Percentiles rank a stretch among this genome's conserved stretches.
These are phyloP conservation scores for Acestrorhynchus altus DNA, from an alignment of 2,797 vertebrate genomes.

Conservation along the genomic window DNA sequence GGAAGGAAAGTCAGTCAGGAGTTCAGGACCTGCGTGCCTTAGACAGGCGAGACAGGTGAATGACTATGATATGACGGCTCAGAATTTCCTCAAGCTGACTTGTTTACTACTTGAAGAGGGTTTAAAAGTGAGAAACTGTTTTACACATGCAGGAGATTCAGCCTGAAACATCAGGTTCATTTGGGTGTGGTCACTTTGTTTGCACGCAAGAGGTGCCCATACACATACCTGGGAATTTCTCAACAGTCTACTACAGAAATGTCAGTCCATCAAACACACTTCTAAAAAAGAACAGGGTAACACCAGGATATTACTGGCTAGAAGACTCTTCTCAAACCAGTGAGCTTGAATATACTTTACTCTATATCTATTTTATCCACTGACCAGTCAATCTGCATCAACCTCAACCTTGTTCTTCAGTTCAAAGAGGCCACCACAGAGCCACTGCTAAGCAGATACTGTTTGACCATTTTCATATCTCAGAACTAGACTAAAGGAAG, in stretches of 20 bases:
- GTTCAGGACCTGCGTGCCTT: constrained; percentile 22
- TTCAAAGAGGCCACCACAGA: too few relatives aligned
- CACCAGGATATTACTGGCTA: too few relatives aligned
- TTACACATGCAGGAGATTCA: constrained; percentile 1
- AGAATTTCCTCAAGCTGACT: constrained; percentile 54
- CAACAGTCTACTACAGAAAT: neutral
- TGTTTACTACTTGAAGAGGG: constrained; percentile 25
- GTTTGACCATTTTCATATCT: too few relatives aligned
- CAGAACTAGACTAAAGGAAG: too few relatives aligned
- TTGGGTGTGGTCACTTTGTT: constrained; percentile 27
- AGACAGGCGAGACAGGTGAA: constrained; percentile 66
- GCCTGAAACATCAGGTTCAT: constrained; percentile 7
- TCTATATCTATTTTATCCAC: too few relatives aligned
- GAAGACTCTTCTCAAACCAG: too few relatives aligned
- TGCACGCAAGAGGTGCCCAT: constrained; percentile 10
- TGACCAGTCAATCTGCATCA: too few relatives aligned
- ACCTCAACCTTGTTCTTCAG: too few relatives aligned
- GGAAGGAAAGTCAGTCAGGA: constrained; percentile 49
- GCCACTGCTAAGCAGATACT: too few relatives aligned
- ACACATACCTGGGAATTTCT: constrained; percentile 2
- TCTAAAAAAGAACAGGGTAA: too few relatives aligned
- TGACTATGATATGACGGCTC: constrained; percentile 66
- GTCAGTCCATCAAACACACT: too few relatives aligned
- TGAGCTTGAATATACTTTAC: too few relatives aligned
- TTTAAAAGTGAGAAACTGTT: constrained; percentile 41